Percentiles rank a stretch among this genome's conserved stretches.
Conservation (phyloP, 2,113 vertebrate genomes). For the Pseudolaguvia tuberculata region DNA sequence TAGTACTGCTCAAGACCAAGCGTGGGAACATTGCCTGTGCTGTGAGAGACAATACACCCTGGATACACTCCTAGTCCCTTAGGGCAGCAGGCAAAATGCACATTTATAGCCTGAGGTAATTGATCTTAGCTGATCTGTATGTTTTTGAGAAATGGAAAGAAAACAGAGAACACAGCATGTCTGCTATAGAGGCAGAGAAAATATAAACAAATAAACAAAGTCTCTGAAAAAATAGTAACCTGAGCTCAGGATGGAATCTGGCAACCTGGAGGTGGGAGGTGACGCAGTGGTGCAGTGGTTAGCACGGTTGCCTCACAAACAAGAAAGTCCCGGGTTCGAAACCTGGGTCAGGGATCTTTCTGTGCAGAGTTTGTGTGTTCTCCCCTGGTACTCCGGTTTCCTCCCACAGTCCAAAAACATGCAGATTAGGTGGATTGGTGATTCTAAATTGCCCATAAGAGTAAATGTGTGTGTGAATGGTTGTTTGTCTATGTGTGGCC, state of each 20-base stretch:
- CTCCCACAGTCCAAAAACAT: no score
- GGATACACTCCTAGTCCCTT: not conserved
- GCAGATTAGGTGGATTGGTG: no score
- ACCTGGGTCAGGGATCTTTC: no score
- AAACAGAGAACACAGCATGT: not conserved
- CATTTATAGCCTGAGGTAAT: not conserved
- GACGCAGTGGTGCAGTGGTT: no score
- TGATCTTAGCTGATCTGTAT: not conserved
- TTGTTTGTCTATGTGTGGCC: no score
- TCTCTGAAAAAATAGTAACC: not conserved
- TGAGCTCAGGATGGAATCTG: not conserved
- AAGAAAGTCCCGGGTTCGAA: no score
- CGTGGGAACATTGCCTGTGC: not conserved
- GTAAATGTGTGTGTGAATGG: no score
- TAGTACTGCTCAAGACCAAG: not conserved
- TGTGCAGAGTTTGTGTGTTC: no score
- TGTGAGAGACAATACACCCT: not conserved
- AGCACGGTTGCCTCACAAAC: no score
- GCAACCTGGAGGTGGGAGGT: not conserved
- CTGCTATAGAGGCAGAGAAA: not conserved
- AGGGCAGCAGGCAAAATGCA: not conserved
- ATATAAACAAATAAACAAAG: not conserved
- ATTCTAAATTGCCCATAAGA: no score
- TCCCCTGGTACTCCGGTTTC: no score
- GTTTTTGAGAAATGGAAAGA: not conserved